These are phyloP conservation scores for Charadrius vociferus DNA, from an alignment of 2,113 vertebrate species.

Conservation along the genomic window DNA sequence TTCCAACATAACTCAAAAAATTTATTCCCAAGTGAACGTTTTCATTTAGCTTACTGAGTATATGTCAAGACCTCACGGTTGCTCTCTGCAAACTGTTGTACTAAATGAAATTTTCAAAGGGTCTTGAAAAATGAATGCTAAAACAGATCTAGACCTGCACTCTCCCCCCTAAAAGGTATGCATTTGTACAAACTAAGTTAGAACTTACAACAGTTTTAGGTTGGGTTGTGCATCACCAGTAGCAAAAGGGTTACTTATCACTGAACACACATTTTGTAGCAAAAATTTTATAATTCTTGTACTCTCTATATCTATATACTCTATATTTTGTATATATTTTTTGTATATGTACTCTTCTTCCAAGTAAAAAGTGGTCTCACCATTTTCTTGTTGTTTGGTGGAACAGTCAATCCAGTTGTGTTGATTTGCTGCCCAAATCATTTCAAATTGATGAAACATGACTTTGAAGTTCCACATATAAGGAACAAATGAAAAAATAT, in stretches of 20 bases:
- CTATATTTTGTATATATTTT: neutral
- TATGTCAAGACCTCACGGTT: neutral
- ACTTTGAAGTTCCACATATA: constrained; percentile 99
- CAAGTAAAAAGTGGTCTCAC: constrained; percentile 70
- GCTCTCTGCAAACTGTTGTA: neutral
- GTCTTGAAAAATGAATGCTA: neutral
- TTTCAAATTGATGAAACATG: constrained; percentile 98
- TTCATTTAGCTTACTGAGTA: neutral
- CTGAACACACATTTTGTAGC: neutral
- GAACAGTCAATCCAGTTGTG: constrained; percentile 99
- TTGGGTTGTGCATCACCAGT: neutral
- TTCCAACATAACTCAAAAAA: neutral
- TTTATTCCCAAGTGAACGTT: neutral
- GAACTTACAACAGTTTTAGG: neutral
- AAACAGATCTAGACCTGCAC: neutral
- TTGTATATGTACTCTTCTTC: neutral
- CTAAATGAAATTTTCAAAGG: neutral
- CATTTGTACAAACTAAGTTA: neutral
- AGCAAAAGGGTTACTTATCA: neutral
- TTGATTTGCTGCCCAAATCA: constrained; percentile 99
- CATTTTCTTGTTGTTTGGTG: constrained; percentile 98
- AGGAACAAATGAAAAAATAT: constrained; percentile 97
- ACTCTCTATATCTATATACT: accelerated
- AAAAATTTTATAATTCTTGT: neutral
- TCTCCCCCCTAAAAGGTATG: neutral